Conservation (phyloP, 2,113 vertebrate species). For the Calcarius ornatus region DNA sequence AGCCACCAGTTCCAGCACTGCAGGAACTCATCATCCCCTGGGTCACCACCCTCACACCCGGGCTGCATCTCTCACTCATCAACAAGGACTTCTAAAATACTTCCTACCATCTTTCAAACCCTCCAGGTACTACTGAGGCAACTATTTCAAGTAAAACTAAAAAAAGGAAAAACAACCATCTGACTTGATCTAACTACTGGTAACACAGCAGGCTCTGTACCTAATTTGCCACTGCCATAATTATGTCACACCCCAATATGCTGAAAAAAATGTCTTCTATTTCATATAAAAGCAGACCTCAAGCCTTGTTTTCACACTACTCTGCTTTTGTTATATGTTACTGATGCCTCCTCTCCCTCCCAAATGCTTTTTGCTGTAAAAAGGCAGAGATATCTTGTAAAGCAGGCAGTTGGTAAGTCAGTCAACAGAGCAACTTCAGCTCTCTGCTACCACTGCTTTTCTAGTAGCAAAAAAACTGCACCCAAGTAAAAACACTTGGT, state of each 20-base stretch:
- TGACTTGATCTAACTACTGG: neutral
- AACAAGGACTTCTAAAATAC: rapidly evolving
- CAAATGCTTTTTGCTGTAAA: neutral
- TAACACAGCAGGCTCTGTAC: neutral
- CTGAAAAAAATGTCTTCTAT: neutral
- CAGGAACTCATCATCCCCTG: rapidly evolving
- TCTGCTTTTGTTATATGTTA: neutral
- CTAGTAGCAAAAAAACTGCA: neutral
- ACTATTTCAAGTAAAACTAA: neutral
- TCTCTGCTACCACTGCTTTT: neutral
- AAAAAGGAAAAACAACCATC: neutral
- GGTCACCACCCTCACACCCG: neutral
- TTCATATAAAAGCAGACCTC: neutral
- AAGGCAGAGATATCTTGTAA: neutral
- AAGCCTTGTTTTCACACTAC: neutral
- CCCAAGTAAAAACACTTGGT: neutral
- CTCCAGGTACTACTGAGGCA: neutral
- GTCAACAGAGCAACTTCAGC: neutral
- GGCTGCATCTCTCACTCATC: neutral
- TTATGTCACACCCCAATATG: neutral
- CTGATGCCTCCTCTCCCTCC: neutral
- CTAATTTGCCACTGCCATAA: neutral
- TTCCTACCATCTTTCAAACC: neutral
- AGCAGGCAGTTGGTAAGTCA: neutral
- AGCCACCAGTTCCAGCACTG: neutral